Conservation (phyloP, 2,113 vertebrate species). For the Gambusia holbrooki region DNA sequence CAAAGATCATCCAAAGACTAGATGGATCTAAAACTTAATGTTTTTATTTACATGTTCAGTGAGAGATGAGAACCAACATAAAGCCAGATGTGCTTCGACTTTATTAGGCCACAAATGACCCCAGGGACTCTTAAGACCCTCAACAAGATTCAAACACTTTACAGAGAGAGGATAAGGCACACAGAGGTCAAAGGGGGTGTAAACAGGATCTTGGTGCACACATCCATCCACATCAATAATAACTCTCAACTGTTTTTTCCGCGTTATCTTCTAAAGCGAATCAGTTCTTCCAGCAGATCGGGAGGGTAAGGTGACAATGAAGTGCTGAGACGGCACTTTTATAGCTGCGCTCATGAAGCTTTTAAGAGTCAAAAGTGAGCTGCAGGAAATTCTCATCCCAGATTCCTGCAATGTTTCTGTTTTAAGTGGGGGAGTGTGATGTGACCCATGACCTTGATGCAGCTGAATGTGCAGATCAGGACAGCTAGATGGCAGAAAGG, state of each 20-base stretch:
- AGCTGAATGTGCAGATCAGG: conserved; percentile 21
- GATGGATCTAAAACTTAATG: not conserved
- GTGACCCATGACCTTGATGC: conserved; percentile 60
- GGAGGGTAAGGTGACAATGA: conserved; percentile 17
- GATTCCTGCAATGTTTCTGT: conserved; percentile 33
- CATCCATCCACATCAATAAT: conserved; percentile 46
- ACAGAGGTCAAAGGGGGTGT: conserved; percentile 6
- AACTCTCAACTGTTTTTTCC: conserved; percentile 64
- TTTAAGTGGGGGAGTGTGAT: conserved; percentile 44
- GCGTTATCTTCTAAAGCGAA: conserved; percentile 58
- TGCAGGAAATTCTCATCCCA: conserved; percentile 47
- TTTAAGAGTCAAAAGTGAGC: conserved; percentile 49
- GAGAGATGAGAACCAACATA: conserved; percentile 9
- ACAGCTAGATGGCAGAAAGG: conserved; percentile 24
- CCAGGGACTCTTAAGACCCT: conserved; percentile 15
- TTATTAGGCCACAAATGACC: conserved; percentile 18
- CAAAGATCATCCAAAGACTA: not conserved
- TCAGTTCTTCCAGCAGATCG: not conserved
- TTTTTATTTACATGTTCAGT: not conserved
- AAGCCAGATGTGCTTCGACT: conserved; percentile 10
- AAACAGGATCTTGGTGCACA: conserved; percentile 29
- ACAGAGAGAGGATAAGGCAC: not conserved
- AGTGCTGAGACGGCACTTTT: conserved; percentile 63
- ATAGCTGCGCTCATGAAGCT: conserved; percentile 34
- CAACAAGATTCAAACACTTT: conserved; percentile 9